Base-by-base conservation (phyloP, 2,888 invertebrate genomes). In the Microctonus hyperodae region DNA sequence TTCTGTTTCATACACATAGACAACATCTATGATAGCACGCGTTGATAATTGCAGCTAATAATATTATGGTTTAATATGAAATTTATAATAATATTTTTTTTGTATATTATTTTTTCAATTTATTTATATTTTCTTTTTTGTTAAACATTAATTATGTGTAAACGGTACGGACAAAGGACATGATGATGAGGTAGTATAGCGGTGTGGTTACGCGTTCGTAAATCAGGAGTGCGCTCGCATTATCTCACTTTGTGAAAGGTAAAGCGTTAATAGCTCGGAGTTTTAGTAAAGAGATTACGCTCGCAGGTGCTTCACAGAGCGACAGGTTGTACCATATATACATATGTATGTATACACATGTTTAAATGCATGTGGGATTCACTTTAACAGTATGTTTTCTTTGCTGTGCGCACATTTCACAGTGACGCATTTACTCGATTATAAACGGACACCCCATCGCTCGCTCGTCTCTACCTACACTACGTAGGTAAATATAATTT, bases 401-500 rank as follows among this genome's bases (percentile, higher is more conserved):
- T 50, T 64, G 35, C 33, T 37, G 5, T 22, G 57, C 57, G 35
- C 25, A 58, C 50, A 58, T 59, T 59, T 59, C 33, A 65, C 50
- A 51, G 51, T 59, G 53, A 59, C 33, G 51, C 53, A 61, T 53
- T 59, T 28, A 65, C 53, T 59, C 44, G 65, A 65, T 65, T 65
- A 64, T 58, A 35, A 64, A 64, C 58, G 50, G 64, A 64, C 64
- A 58, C 58, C 59, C 48, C 40, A 59, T 65, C 51, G 53, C 59
- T 59, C 53, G 40, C 31, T 10, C 53, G 22, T 53, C 31, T 59
- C 59, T 40, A 20, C 65, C 31, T 31, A 59, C 53, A 28, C 28
- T 23, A 44, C 25, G 16, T 31, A 40, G 28, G 31, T 28, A 40
- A 28, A 23, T 40, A 59, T 25, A 44, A 6, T 16, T 11, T 13